phyloP scores from a whole-genome alignment of 64 coral and sea anemone species.

The Exaiptasia diaphana region DNA sequence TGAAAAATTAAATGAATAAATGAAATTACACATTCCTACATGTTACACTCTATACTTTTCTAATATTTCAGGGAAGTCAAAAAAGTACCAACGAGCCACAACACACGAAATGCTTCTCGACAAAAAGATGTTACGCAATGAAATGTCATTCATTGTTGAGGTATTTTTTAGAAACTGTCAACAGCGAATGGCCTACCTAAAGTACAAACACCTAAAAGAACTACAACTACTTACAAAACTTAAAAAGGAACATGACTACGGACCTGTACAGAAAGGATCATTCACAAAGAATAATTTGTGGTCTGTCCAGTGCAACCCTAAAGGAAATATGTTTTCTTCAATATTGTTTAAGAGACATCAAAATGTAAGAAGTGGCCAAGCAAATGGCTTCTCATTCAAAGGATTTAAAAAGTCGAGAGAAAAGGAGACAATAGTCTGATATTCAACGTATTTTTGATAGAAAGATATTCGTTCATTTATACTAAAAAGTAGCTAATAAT shows the following conservation, averaged over 20 bases:
- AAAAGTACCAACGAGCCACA: constrained; percentile 21
- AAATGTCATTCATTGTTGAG: constrained; percentile 39
- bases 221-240: constrained; percentile 33
- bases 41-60: too few relatives aligned
- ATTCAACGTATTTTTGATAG: too few relatives aligned
- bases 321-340: background rate
- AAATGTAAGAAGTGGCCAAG: constrained; percentile 17
- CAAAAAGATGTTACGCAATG: background rate
- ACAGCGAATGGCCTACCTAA: background rate
- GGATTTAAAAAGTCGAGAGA: background rate
- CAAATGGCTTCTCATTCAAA: constrained; percentile 3
- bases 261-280: constrained; percentile 8
- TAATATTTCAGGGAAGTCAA: background rate
- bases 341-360: background rate
- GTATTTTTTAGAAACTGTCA: constrained; percentile 35
- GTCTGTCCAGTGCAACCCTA: background rate
- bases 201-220: constrained; percentile 36
- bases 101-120: background rate
- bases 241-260: background rate
- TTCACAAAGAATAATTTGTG: constrained; percentile 22
- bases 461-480: too few relatives aligned
- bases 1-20: too few relatives aligned
- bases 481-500: too few relatives aligned
- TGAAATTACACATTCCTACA: too few relatives aligned
- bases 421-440: constrained; percentile 33